Evolutionary conservation across 2,113 vertebrate genomes (phyloP), one percentile per base, ranked within the genome.

Genomic region (Psittacus erithacus): DNA sequence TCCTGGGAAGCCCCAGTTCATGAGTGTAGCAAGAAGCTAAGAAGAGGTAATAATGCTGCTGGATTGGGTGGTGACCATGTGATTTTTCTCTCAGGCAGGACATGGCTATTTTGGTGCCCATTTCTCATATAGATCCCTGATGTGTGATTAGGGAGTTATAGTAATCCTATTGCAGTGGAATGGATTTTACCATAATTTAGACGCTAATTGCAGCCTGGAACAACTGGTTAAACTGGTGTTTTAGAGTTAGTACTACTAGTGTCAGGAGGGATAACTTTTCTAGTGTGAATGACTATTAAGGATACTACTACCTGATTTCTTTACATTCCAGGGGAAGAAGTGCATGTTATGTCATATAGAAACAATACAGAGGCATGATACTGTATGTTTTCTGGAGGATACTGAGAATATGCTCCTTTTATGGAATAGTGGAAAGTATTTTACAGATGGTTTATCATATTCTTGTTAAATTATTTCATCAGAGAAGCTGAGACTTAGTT

Each of bases 51-150:
- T 28, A 11, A 10, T 0, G 2, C 25, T 14, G 11, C 24, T 68
- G 24, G 65, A 9, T 19, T 39, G 27, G 15, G 10, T 75, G 64
- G 28, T 29, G 17, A 12, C 6, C 2, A 1, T 41, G 39, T 25
- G 47, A 19, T 78, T 84, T 81, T 55, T 43, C 17, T 57, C 41
- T 65, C 28, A n/a, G 60, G 43, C 47, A 71, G n/a, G 33, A 59
- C 0, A 0, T 28, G 33, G 33, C 17, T 4, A 16, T 85, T 92
- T 79, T 1, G 0, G 3, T 43, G 41, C 11, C 24, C 4, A 1
- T 82, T 92, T 86, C 27, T 79, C 13, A 15, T 38, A 4, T 6
- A 27, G 41, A 41, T 92, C 22, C 47, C 2, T 27, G 5, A 13
- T 20, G 10, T 13, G 28, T 23, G 38, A 43, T 46, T 39, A 64